Evolutionary conservation across 2,888 invertebrate species (phyloP).

Genomic region (Belgica antarctica): DNA sequence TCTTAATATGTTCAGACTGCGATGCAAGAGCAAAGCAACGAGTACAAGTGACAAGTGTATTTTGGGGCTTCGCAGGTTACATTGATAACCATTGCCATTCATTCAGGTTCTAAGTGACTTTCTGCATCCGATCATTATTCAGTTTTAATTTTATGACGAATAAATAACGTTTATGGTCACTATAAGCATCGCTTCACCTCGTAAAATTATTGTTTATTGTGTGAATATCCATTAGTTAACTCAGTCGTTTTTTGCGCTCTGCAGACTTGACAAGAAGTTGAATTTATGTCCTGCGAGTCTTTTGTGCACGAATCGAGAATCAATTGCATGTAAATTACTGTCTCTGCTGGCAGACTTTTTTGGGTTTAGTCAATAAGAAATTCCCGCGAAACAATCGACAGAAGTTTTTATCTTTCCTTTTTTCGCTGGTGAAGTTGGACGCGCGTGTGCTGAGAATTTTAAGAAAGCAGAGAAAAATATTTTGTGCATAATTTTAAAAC

Average conservation of each 20-base stretch:
- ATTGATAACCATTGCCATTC: too few species aligned
- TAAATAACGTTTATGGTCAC: conserved; percentile 1
- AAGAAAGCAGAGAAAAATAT: not conserved
- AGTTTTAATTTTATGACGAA: not conserved
- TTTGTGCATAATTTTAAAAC: conserved; percentile 14
- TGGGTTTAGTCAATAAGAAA: not conserved
- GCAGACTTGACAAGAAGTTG: not conserved
- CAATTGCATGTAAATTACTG: conserved; percentile 35
- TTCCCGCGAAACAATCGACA: not conserved
- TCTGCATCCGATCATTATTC: too few species aligned
- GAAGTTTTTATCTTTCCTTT: too few species aligned
- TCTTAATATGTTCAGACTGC: too few species aligned
- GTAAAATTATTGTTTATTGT: conserved; percentile 11
- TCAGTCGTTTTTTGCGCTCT: not conserved
- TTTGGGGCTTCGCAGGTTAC: too few species aligned
- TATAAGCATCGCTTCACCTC: not conserved
- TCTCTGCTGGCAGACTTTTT: not conserved
- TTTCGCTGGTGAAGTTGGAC: not conserved
- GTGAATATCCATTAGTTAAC: not conserved
- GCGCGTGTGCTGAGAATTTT: conserved; percentile 21
- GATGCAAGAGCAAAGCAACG: too few species aligned
- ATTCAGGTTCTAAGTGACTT: too few species aligned
- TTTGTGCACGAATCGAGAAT: conserved; percentile 18
- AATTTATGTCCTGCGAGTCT: not conserved
- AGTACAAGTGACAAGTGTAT: too few species aligned